phyloP scores from a whole-genome alignment of 2,888 invertebrate genomes.

The Parnassius orleans region DNA sequence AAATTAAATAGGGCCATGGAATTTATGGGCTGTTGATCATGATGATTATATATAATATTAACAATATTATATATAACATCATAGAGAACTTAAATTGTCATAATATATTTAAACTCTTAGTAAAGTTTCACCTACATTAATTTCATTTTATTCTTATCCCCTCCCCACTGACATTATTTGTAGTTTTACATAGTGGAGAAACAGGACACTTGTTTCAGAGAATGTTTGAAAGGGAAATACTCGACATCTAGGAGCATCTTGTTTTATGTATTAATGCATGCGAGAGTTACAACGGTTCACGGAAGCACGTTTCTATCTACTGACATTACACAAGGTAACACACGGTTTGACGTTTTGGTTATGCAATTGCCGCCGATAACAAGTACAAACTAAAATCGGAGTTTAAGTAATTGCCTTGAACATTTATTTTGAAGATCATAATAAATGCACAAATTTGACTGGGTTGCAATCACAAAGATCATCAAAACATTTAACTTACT shows the following conservation, averaged over 20 bases:
- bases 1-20: too few relatives aligned
- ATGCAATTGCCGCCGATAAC: conserved; percentile 63
- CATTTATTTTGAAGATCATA: conserved; percentile 1
- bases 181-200: neutral
- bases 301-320: conserved; percentile 28
- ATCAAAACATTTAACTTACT: conserved; percentile 62
- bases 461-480: conserved; percentile 26
- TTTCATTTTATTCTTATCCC: too few relatives aligned
- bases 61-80: too few relatives aligned
- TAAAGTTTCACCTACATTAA: too few relatives aligned
- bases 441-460: conserved; percentile 7
- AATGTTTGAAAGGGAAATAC: too few relatives aligned
- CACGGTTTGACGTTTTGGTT: conserved; percentile 70
- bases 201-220: too few relatives aligned
- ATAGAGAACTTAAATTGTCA: too few relatives aligned
- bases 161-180: too few relatives aligned
- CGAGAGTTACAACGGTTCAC: neutral
- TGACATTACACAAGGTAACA: conserved; percentile 54
- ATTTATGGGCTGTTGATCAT: too few relatives aligned
- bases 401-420: conserved; percentile 7
- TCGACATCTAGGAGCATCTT: neutral
- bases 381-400: conserved; percentile 26
- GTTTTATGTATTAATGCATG: neutral
- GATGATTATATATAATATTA: too few relatives aligned
- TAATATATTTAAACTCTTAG: too few relatives aligned